These are phyloP conservation scores for Microcebus tavaratra DNA, from an alignment of 2,113 vertebrate species.

Conservation along the genomic window DNA sequence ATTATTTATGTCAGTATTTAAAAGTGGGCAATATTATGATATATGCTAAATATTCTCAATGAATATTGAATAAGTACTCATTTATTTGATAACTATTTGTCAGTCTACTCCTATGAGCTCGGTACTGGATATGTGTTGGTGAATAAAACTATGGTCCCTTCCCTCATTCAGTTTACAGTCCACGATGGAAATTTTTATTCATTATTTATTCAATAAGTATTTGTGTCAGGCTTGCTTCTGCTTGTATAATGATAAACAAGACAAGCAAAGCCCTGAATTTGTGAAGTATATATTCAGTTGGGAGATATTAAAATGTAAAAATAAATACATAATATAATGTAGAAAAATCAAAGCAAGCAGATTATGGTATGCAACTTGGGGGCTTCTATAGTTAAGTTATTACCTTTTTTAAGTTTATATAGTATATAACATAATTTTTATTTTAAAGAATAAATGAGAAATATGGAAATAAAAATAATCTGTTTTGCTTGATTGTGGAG, in stretches of 20 bases:
- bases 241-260: not conserved
- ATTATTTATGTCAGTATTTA: not conserved
- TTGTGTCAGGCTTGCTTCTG: not conserved
- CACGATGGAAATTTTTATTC: not conserved
- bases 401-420: not conserved
- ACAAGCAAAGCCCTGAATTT: not conserved
- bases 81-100: conserved; percentile 6
- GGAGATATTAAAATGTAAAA: not conserved
- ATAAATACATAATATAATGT: not conserved
- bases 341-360: not conserved
- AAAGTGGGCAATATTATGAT: not conserved
- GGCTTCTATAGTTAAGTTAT: not conserved
- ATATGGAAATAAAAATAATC: not conserved
- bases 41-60: not conserved
- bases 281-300: not conserved
- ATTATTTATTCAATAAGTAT: not conserved
- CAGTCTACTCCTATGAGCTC: not conserved
- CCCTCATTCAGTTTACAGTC: not conserved
- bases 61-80: not conserved
- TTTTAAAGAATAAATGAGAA: not conserved
- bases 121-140: not conserved
- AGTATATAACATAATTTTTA: not conserved
- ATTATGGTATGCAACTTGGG: not conserved
- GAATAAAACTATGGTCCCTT: not conserved
- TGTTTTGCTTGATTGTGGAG: not conserved